These are phyloP conservation scores for Plecotus auritus DNA, from an alignment of 2,113 vertebrate species.

Conservation along the genomic window DNA sequence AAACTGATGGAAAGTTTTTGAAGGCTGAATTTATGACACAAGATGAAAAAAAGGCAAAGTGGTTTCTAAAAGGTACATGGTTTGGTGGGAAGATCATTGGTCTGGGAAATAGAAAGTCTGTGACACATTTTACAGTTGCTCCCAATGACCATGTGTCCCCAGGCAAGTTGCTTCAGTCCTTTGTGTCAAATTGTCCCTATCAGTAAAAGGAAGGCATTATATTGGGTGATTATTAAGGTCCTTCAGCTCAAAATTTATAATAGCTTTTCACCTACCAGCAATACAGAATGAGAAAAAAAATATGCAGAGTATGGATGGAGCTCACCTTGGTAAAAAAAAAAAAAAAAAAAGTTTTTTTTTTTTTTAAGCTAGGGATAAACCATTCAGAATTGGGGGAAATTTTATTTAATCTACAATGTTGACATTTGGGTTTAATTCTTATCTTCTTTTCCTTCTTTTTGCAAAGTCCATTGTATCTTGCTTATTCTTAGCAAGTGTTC, in stretches of 20 bases:
- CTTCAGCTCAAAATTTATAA: neutral
- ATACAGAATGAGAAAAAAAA: neutral
- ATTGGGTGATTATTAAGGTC: neutral
- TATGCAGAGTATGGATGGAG: neutral
- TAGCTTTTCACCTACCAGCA: neutral
- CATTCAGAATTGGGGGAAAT: neutral
- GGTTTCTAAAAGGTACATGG: neutral
- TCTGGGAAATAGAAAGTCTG: neutral
- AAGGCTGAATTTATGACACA: neutral
- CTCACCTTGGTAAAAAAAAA: neutral
- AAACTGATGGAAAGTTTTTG: neutral
- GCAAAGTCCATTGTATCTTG: conserved; percentile 5
- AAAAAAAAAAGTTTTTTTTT: neutral
- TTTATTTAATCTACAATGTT: neutral
- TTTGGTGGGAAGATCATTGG: neutral
- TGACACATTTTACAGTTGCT: neutral
- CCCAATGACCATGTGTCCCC: neutral
- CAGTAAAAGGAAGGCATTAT: neutral
- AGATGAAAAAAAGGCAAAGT: neutral
- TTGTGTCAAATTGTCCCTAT: neutral
- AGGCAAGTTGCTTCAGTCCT: neutral
- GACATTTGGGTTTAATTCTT: neutral
- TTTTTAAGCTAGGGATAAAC: neutral
- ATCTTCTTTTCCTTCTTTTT: neutral
- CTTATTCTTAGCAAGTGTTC: conserved; percentile 32